Evolutionary conservation across 2,113 vertebrate species (phyloP).

Genomic region (Lophura nycthemera): DNA sequence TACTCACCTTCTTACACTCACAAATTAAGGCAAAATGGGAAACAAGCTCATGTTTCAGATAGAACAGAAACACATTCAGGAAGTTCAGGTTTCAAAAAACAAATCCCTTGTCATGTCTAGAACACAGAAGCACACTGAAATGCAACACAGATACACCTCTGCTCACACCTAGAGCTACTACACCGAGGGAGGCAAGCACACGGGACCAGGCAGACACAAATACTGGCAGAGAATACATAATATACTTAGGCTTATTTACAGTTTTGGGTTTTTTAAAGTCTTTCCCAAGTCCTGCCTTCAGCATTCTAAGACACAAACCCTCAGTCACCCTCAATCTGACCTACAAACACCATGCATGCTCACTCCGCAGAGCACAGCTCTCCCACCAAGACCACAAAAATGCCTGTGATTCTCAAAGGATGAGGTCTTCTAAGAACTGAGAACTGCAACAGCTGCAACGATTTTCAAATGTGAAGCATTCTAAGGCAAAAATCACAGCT

Average conservation of each 20-base stretch:
- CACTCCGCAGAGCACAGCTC: not conserved
- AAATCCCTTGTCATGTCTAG: not conserved
- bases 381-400: not conserved
- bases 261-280: not conserved
- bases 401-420: not conserved
- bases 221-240: not conserved
- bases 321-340: not conserved
- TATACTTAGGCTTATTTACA: not conserved
- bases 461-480: not conserved
- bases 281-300: not conserved
- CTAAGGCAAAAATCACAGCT: not conserved
- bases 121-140: not conserved
- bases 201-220: not conserved
- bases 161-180: not conserved
- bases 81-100: not conserved
- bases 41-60: not conserved
- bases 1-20: not conserved
- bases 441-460: not conserved
- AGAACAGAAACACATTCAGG: not conserved
- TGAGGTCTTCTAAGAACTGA: not conserved
- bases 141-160: not conserved
- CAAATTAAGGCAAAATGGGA: not conserved
- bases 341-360: fast-evolving
- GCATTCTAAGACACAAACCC: not conserved
- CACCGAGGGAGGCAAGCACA: not conserved